Percentiles rank a stretch among this genome's conserved stretches.
Conservation (phyloP, 2,113 vertebrate genomes). For the Zingel zingel region DNA sequence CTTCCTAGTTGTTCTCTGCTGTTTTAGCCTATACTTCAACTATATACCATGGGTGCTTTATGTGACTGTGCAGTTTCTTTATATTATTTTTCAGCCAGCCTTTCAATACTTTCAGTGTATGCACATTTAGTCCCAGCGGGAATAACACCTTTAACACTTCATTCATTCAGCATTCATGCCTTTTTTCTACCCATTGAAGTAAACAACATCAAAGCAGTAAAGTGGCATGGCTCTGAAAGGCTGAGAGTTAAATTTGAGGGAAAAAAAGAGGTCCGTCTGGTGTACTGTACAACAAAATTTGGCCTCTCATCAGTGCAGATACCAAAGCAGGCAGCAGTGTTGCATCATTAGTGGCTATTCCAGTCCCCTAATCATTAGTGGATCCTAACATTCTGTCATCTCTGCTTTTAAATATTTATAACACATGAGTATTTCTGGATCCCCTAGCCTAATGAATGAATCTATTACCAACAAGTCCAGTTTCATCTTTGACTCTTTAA, state of each 20-base stretch:
- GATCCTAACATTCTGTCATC: conserved; percentile 54
- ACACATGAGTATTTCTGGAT: conserved; percentile 62
- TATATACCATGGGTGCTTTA: neutral
- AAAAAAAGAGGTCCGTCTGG: conserved; percentile 39
- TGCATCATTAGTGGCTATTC: conserved; percentile 60
- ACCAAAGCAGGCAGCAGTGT: conserved; percentile 52
- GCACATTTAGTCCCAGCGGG: conserved; percentile 1
- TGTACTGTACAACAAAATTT: conserved; percentile 34
- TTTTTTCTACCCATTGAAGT: neutral
- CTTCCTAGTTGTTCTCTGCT: neutral
- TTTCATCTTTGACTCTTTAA: conserved; percentile 49
- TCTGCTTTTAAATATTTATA: conserved; percentile 73
- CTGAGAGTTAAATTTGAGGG: conserved; percentile 15
- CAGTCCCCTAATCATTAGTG: conserved; percentile 50
- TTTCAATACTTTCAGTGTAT: neutral
- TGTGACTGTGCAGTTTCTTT: neutral
- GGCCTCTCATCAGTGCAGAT: conserved; percentile 46
- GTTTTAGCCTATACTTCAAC: neutral
- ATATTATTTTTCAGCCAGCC: conserved; percentile 1
- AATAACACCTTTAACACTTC: conserved; percentile 16
- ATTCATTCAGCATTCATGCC: neutral
- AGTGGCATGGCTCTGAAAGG: conserved; percentile 22
- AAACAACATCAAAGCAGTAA: conserved; percentile 34
- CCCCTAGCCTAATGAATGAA: conserved; percentile 47
- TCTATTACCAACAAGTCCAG: conserved; percentile 39